Evolutionary conservation across 2,888 invertebrate genomes (phyloP), one percentile per base, ranked within the genome.

Genomic region (Tachystola acroxantha): DNA sequence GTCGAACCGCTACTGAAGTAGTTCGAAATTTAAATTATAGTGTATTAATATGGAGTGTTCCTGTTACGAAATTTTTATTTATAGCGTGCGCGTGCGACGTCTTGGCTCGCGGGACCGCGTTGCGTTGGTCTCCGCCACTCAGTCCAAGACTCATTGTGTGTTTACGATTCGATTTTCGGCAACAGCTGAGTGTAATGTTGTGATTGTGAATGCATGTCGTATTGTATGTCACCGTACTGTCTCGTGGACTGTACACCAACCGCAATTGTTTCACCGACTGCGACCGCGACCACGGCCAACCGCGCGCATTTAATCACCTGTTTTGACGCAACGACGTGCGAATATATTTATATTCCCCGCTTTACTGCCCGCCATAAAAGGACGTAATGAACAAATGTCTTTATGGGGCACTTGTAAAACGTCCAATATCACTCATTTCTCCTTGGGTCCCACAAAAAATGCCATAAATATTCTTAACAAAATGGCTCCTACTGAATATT

Each of bases 401-500:
- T 81, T 82, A 82, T 77, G 75, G 73, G 65, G 68, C 64, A 74
- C 78, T 77, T 80, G 80, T 81, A 78, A 79, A 34, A 79, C 71
- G 77, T 78, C 80, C 67, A 77, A 79, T 79, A 76, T 80, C 74
- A 72, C 67, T 78, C 72, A 76, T 77, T 77, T 76, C 74, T 69
- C 62, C 53, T 55, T 55, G 57, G 58, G 47, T 45, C 57, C 42
- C 57, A 79, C 76, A 80, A 82, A 81, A 80, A 79, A 75, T 55
- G 67, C 67, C 81, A 79, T 84, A 84, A 84, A 84, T 84, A 78
- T 78, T 71, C 64, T 70, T 75, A 82, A 84, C 82, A 79, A 76
- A 81, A 79, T 73, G 71, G 68, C 70, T 78, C 79, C 84, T 84
- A 82, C 84, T 80, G 82, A 80, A 82, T 80, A 81, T 79, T 76